These are phyloP conservation scores for Karalla daura DNA, from an alignment of 2,797 vertebrate species.

Conservation along the genomic window DNA sequence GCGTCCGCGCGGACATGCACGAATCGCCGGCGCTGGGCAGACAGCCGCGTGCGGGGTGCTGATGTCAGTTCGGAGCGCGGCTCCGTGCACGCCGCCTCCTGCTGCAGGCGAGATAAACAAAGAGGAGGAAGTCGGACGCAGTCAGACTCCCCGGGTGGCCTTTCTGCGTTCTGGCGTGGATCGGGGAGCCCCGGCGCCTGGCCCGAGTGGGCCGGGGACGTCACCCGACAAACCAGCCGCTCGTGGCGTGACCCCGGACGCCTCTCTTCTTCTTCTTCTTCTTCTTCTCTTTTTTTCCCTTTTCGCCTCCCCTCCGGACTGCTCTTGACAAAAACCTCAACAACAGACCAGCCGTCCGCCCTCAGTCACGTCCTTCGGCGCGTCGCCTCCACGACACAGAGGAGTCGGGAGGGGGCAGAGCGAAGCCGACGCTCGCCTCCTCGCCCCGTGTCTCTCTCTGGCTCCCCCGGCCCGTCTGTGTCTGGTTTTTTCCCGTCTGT, in stretches of 20 bases:
- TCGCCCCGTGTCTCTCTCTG: constrained; percentile 1
- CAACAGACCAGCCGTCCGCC: constrained; percentile 46
- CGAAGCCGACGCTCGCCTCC: constrained; percentile 29
- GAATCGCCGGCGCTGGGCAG: too few species aligned
- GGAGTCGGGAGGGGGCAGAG: constrained; percentile 27
- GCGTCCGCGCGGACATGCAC: too few species aligned
- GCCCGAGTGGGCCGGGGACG: constrained; percentile 34
- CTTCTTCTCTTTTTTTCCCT: constrained; percentile 17
- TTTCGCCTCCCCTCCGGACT: constrained; percentile 41
- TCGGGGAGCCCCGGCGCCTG: constrained; percentile 36
- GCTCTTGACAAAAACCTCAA: constrained; percentile 56
- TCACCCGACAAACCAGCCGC: constrained; percentile 43
- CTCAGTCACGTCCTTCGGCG: constrained; percentile 57
- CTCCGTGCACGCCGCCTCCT: constrained; percentile 13
- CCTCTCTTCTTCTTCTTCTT: constrained; percentile 36
- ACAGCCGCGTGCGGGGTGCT: too few species aligned
- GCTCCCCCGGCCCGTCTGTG: constrained; percentile 40
- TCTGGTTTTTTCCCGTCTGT: too few species aligned
- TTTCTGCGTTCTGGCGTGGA: constrained; percentile 31
- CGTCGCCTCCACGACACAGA: constrained; percentile 37
- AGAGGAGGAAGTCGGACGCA: constrained; percentile 34
- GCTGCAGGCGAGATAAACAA: constrained; percentile 45
- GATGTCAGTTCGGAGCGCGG: too few species aligned
- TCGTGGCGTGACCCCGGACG: constrained; percentile 42
- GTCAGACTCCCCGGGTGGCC: constrained; percentile 21